Conservation (phyloP, 2,888 invertebrate species). For the Ariolimax columbianus region DNA sequence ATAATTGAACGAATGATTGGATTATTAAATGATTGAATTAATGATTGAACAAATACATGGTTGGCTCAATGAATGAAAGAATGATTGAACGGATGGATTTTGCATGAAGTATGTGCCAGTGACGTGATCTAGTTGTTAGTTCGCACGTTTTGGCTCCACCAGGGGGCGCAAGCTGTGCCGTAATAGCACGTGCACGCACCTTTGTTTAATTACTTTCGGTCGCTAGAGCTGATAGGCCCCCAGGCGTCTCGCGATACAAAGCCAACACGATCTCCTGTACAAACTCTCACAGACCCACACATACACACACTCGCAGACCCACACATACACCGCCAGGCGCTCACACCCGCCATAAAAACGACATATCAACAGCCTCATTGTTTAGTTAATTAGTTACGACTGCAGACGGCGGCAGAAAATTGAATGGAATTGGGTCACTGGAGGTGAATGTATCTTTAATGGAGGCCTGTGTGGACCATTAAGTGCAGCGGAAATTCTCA, state of each 20-base stretch:
- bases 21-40: too few relatives aligned
- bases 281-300: too few relatives aligned
- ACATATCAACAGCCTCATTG: neutral
- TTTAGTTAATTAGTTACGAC: neutral
- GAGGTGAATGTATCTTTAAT: neutral
- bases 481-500: neutral
- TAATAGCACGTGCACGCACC: neutral
- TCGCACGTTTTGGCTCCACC: too few relatives aligned
- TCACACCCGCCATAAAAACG: neutral
- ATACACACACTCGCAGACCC: neutral
- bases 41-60: too few relatives aligned
- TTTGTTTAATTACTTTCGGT: neutral
- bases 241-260: neutral
- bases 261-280: neutral
- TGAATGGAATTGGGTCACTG: neutral
- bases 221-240: neutral
- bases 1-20: too few relatives aligned
- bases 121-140: too few relatives aligned
- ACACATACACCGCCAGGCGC: neutral
- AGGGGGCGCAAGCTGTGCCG: neutral
- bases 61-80: too few relatives aligned
- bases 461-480: neutral
- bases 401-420: conserved; percentile 1
- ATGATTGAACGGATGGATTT: too few relatives aligned
- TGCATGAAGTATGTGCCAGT: too few relatives aligned